Percentiles rank a stretch among this genome's conserved stretches.
Evolutionary conservation across 2,797 vertebrate species (phyloP).

Genomic region (Spheniscus humboldti): DNA sequence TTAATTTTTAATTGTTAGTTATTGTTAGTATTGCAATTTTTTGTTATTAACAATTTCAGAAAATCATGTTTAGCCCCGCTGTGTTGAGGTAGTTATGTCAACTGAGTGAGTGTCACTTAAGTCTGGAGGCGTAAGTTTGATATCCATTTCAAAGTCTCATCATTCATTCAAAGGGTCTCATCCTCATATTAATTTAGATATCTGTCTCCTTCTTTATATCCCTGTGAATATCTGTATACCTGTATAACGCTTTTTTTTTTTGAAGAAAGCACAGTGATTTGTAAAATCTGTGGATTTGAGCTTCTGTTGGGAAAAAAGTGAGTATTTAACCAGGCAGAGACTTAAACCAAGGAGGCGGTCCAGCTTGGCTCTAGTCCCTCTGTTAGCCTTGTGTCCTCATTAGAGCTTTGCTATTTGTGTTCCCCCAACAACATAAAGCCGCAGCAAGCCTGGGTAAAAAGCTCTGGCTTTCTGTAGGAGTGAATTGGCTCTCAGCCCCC

Average conservation of each 20-base stretch:
- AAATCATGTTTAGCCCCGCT: accelerated
- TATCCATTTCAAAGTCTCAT: neutral
- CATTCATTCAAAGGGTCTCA: neutral
- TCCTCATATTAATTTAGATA: neutral
- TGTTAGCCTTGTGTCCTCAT: accelerated
- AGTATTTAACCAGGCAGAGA: neutral
- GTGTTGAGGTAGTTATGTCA: neutral
- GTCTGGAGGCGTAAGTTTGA: neutral
- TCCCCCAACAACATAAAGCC: neutral
- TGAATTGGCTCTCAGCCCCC: too few relatives aligned
- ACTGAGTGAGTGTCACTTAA: neutral
- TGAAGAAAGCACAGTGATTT: neutral
- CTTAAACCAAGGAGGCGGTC: neutral
- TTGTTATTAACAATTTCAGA: neutral
- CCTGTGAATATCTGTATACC: neutral
- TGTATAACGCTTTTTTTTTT: neutral
- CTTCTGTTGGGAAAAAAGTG: neutral
- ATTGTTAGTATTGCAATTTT: neutral
- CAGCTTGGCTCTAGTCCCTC: neutral
- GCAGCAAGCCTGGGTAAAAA: neutral
- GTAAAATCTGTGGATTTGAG: neutral
- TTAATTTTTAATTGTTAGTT: neutral
- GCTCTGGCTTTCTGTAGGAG: neutral
- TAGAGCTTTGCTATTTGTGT: neutral
- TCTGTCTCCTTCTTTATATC: neutral